phyloP scores from a whole-genome alignment of 2,797 vertebrate genomes.

The Botia almorhae region DNA sequence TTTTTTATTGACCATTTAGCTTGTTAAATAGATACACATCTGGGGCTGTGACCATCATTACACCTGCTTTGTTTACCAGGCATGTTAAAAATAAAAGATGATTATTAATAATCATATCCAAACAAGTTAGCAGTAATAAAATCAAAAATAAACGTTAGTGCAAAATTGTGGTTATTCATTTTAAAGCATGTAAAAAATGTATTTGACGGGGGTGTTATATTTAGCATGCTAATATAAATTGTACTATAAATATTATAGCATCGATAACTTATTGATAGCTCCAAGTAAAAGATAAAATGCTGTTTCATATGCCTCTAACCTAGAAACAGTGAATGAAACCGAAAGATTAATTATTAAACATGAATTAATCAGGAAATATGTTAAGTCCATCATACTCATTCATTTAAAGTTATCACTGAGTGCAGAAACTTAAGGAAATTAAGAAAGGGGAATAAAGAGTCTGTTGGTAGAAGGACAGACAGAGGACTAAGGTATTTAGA shows the following conservation, averaged over 20 bases:
- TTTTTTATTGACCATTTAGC: no score
- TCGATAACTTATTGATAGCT: neutral
- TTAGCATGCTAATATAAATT: neutral
- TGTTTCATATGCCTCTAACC: no score
- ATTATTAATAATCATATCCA: no score
- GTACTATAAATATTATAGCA: neutral
- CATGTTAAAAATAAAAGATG: no score
- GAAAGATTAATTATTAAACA: neutral
- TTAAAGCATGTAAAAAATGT: no score
- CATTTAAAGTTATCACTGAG: conserved; percentile 5
- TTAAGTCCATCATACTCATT: neutral
- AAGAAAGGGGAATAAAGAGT: conserved; percentile 10
- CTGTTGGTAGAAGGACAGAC: conserved; percentile 8
- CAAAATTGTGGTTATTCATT: no score
- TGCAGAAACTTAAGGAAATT: neutral
- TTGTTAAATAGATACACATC: no score
- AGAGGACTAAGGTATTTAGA: conserved; percentile 10
- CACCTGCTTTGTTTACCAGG: no score
- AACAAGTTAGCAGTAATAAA: no score
- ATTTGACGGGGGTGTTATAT: no score
- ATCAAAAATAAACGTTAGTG: no score
- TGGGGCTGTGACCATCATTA: no score
- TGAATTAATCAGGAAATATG: neutral
- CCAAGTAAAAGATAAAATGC: neutral
- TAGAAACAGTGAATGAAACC: neutral